phyloP scores from a whole-genome alignment of 2,888 invertebrate species.

The Crematogaster levior region DNA sequence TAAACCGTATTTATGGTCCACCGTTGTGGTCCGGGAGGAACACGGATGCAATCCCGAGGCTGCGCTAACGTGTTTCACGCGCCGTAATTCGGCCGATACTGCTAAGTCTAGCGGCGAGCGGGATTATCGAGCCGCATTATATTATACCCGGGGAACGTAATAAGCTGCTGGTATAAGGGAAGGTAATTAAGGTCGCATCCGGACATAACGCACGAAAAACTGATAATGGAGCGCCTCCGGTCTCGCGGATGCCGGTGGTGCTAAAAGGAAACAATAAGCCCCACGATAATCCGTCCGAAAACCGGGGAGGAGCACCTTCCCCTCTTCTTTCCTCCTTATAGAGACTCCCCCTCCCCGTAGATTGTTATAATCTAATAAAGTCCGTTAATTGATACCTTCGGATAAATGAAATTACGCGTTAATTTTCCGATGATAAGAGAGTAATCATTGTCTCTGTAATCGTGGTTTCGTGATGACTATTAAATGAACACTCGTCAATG shows the following conservation, averaged over 20 bases:
- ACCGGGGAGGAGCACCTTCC: not conserved
- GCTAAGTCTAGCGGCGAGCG: constrained; percentile 20
- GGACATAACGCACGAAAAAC: constrained; percentile 40
- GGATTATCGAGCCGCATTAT: constrained; percentile 47
- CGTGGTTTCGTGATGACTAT: constrained; percentile 23
- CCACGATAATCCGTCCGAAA: constrained; percentile 36
- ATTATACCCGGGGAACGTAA: constrained; percentile 16
- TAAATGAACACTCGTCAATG: constrained; percentile 19
- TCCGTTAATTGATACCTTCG: not conserved
- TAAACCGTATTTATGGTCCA: constrained; percentile 39
- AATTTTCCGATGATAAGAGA: constrained; percentile 20
- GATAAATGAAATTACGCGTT: not conserved
- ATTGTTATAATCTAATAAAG: not conserved
- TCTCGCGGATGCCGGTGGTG: not conserved
- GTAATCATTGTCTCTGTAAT: constrained; percentile 15
- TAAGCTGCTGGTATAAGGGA: constrained; percentile 35
- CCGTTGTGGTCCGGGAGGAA: not conserved
- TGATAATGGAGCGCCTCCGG: constrained; percentile 40
- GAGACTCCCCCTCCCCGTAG: not conserved
- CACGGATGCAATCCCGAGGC: not conserved
- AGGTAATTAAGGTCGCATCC: constrained; percentile 41
- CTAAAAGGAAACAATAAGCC: constrained; percentile 32
- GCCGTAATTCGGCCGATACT: constrained; percentile 36
- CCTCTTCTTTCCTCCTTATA: not conserved
- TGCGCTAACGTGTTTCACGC: not conserved